Conservation (phyloP, 1,140 invertebrate genomes). For the Harpegnathos saltator region DNA sequence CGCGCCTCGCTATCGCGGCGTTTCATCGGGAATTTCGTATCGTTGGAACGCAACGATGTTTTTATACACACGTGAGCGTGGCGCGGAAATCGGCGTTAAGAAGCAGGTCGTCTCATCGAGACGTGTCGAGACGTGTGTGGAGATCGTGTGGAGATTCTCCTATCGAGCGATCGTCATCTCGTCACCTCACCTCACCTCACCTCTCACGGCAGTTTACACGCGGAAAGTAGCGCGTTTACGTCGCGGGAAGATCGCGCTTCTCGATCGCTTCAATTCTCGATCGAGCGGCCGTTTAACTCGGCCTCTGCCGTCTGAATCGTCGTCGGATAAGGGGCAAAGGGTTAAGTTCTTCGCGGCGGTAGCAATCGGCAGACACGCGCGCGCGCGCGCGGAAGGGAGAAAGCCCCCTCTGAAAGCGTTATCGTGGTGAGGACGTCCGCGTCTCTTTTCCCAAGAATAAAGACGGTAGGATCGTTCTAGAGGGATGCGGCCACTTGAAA, state of each 20-base stretch:
- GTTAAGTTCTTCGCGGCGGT: constrained; percentile 10
- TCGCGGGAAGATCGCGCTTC: too few relatives aligned
- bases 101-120: not conserved
- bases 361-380: constrained; percentile 32
- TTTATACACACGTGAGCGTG: not conserved
- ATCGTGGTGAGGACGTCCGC: constrained; percentile 49
- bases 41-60: not conserved
- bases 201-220: not conserved
- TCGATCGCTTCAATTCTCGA: too few relatives aligned
- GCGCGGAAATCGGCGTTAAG: not conserved
- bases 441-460: constrained; percentile 77
- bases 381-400: too few relatives aligned
- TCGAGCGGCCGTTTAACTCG: not conserved
- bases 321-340: not conserved
- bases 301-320: not conserved
- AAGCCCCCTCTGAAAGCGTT: constrained; percentile 69
- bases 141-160: not conserved
- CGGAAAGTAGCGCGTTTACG: too few relatives aligned
- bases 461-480: constrained; percentile 81
- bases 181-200: too few relatives aligned
- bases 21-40: constrained; percentile 25
- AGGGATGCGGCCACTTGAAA: constrained; percentile 87
- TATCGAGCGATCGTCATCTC: not conserved
- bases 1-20: not conserved
- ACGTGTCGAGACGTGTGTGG: not conserved